Evolutionary conservation across 53 echinoderm and acorn worm genomes (phyloP).

Genomic region (Patiria pectinifera): DNA sequence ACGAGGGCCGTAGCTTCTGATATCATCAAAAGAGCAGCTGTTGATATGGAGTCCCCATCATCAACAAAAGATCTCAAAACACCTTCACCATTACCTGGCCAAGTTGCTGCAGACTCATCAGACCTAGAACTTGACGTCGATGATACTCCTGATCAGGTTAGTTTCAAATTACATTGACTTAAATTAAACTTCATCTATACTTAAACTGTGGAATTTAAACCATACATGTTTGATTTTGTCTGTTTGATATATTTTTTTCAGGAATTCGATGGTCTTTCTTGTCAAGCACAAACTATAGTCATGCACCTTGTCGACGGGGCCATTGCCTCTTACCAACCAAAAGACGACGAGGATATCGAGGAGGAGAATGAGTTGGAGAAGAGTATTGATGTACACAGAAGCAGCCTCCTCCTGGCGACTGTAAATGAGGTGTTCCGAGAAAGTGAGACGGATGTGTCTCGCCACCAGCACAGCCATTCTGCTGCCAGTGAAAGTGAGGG

Average conservation of each 20-base stretch:
- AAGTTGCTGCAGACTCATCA: background rate
- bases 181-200: no score
- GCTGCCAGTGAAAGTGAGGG: slow-evolving; percentile 50
- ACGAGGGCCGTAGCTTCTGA: slow-evolving; percentile 44
- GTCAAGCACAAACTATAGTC: slow-evolving; percentile 31
- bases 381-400: slow-evolving; percentile 4
- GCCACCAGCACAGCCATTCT: background rate
- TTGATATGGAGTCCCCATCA: slow-evolving; percentile 4
- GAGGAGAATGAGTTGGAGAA: background rate
- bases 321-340: background rate
- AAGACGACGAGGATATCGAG: background rate
- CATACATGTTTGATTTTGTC: background rate
- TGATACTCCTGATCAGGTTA: background rate
- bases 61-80: slow-evolving; percentile 22
- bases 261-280: background rate
- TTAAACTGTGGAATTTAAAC: background rate
- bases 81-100: slow-evolving; percentile 2
- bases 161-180: no score
- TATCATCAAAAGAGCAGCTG: slow-evolving; percentile 1
- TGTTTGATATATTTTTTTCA: slow-evolving; percentile 1
- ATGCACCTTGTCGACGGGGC: slow-evolving; percentile 17
- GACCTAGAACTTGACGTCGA: background rate
- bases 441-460: slow-evolving; percentile 29
- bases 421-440: slow-evolving; percentile 56
- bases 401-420: slow-evolving; percentile 39